phyloP scores from a whole-genome alignment of 2,113 vertebrate genomes.

The Syrmaticus mikado region DNA sequence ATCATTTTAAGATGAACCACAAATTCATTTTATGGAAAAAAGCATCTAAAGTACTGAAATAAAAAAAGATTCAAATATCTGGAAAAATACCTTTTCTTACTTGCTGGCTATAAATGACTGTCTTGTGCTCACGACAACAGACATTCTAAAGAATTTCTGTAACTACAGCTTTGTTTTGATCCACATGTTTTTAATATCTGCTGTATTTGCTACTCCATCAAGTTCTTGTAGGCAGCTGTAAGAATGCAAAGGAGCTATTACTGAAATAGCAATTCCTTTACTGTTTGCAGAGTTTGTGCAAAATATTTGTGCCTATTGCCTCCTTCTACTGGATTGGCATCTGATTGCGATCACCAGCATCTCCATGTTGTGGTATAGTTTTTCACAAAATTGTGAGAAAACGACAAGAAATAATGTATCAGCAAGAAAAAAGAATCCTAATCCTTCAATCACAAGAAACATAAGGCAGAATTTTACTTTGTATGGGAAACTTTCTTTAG shows the following conservation, averaged over 20 bases:
- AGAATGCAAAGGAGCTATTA: neutral
- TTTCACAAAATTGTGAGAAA: neutral
- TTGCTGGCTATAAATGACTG: neutral
- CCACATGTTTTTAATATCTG: neutral
- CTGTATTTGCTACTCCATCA: neutral
- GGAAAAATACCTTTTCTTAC: neutral
- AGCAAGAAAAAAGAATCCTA: neutral
- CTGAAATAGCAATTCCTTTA: neutral
- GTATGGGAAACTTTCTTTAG: neutral
- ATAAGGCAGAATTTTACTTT: neutral
- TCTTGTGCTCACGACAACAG: neutral
- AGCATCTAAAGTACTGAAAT: neutral
- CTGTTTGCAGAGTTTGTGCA: neutral
- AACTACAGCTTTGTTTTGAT: neutral
- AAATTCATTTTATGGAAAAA: neutral
- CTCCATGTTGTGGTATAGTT: neutral
- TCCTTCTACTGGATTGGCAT: fast-evolving
- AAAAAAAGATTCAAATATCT: neutral
- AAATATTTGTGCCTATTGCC: neutral
- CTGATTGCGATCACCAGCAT: neutral
- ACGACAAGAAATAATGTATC: neutral
- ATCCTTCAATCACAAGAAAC: neutral
- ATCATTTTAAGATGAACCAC: neutral
- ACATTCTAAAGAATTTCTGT: neutral
- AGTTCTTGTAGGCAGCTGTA: neutral